Percentiles rank a stretch among this genome's conserved stretches.
These are phyloP conservation scores for Acanthopleura granulata DNA, from an alignment of 2,888 invertebrate species.

Conservation along the genomic window DNA sequence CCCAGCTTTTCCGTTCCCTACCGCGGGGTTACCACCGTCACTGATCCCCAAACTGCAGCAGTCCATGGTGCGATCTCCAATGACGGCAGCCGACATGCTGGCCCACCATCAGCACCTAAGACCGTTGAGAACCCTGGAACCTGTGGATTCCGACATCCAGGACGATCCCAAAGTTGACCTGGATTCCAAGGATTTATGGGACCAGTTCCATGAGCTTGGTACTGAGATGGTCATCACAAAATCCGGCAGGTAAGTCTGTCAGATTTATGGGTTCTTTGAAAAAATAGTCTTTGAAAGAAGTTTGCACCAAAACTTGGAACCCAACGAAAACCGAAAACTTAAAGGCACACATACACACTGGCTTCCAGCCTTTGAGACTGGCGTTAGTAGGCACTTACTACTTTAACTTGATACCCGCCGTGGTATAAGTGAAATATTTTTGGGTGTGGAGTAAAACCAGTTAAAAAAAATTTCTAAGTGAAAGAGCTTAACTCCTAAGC, in stretches of 20 bases:
- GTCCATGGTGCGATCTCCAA: not conserved
- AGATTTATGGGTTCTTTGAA: too few species aligned
- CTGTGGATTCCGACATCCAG: slow-evolving; percentile 90
- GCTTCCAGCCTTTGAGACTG: too few species aligned
- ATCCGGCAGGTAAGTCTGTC: slow-evolving; percentile 90
- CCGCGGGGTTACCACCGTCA: not conserved
- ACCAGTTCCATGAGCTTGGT: slow-evolving; percentile 97
- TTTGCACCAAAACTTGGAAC: too few species aligned
- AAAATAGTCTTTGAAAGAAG: too few species aligned
- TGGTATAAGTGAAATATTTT: too few species aligned
- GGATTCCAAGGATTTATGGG: slow-evolving; percentile 98
- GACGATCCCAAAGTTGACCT: slow-evolving; percentile 99
- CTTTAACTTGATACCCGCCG: too few species aligned
- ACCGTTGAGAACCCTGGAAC: slow-evolving; percentile 81
- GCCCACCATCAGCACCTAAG: slow-evolving; percentile 26
- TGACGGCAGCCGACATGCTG: slow-evolving; percentile 12
- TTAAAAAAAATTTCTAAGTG: too few species aligned
- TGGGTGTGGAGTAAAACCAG: too few species aligned
- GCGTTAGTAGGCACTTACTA: too few species aligned
- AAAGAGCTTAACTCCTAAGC: too few species aligned
- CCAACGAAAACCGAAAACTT: too few species aligned
- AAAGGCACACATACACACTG: too few species aligned
- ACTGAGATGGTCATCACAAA: slow-evolving; percentile 99
- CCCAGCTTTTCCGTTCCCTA: not conserved
- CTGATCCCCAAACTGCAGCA: slow-evolving; percentile 20